Evolutionary conservation across 1,140 invertebrate genomes (phyloP).

Genomic region (Reticulitermes speratus): DNA sequence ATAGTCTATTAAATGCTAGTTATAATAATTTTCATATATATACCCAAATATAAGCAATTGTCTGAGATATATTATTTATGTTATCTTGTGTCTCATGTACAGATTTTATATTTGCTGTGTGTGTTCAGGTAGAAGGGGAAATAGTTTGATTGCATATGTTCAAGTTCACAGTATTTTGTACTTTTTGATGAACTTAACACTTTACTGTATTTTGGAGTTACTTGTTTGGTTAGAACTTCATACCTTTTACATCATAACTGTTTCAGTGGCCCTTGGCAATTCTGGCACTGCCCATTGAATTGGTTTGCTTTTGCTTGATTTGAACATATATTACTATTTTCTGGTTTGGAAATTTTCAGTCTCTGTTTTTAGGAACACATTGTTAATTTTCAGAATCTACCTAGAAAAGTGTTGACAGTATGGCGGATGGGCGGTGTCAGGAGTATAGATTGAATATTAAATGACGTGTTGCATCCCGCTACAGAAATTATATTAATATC

Average conservation of each 20-base stretch:
- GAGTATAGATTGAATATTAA: neutral
- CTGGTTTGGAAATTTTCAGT: neutral
- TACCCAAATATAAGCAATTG: neutral
- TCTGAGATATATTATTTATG: neutral
- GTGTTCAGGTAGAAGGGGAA: neutral
- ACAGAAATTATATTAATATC: neutral
- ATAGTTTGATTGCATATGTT: neutral
- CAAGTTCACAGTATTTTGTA: neutral
- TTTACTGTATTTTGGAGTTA: neutral
- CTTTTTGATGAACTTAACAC: neutral
- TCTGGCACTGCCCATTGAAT: neutral
- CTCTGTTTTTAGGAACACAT: neutral
- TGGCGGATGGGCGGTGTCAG: neutral
- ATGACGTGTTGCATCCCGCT: neutral
- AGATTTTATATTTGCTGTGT: constrained; percentile 8
- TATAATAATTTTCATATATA: neutral
- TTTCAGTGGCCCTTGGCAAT: neutral
- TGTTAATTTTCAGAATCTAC: neutral
- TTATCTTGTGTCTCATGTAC: neutral
- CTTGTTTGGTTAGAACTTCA: neutral
- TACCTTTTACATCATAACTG: neutral
- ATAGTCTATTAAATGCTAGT: constrained; percentile 15
- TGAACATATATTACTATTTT: neutral
- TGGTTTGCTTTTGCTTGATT: neutral
- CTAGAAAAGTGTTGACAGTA: neutral